Evolutionary conservation across 92 coral and sea anemone species (phyloP).

Genomic region (Pocillopora meandrina): DNA sequence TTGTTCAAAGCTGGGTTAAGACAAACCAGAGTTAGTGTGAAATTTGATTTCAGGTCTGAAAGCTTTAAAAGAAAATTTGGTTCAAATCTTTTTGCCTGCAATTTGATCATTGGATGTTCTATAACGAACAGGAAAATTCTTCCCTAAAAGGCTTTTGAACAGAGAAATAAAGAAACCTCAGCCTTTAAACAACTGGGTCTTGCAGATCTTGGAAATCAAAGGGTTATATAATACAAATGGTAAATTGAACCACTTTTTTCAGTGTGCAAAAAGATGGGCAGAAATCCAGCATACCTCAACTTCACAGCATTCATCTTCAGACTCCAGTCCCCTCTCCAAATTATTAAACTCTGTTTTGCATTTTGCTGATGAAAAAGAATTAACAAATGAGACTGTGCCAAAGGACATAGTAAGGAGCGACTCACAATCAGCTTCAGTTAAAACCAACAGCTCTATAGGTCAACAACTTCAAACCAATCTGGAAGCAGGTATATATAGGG

Average conservation of each 20-base stretch:
- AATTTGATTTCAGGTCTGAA: too few relatives aligned
- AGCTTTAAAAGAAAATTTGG: too few relatives aligned
- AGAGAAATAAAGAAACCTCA: too few relatives aligned
- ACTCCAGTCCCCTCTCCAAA: constrained; percentile 46
- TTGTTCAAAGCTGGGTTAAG: too few relatives aligned
- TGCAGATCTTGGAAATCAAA: too few relatives aligned
- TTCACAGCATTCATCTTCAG: constrained; percentile 20
- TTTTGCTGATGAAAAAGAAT: constrained; percentile 35
- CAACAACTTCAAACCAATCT: background rate
- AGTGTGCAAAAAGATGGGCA: constrained; percentile 94
- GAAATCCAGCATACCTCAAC: constrained; percentile 66
- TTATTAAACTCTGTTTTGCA: constrained; percentile 68
- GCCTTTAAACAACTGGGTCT: too few relatives aligned
- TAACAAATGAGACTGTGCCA: background rate
- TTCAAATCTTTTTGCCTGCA: too few relatives aligned
- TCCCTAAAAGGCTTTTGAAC: too few relatives aligned
- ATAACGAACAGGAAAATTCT: too few relatives aligned
- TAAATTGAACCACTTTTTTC: background rate
- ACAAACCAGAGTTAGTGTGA: too few relatives aligned
- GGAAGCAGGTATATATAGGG: background rate
- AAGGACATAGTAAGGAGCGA: background rate
- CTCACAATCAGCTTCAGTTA: constrained; percentile 9
- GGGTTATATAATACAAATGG: too few relatives aligned
- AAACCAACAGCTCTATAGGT: background rate
- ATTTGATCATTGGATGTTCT: too few relatives aligned